These are phyloP conservation scores for Psittacula derbiana DNA, from an alignment of 2,797 vertebrate species.

Conservation along the genomic window DNA sequence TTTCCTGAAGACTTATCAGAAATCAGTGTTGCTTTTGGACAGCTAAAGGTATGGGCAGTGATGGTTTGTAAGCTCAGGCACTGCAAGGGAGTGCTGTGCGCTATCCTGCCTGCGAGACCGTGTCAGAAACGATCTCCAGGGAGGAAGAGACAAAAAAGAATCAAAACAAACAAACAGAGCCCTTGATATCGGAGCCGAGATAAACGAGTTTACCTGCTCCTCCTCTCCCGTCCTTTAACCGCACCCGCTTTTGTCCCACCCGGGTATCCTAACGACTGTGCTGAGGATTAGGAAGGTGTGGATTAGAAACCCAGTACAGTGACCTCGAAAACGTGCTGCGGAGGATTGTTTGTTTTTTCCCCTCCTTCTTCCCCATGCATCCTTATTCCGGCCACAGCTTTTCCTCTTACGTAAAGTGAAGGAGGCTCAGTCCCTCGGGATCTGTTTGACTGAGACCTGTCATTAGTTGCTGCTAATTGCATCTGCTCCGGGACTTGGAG, in stretches of 20 bases:
- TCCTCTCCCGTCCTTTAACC: background rate
- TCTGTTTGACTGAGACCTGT: background rate
- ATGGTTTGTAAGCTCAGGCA: background rate
- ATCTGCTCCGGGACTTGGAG: background rate
- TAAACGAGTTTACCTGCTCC: background rate
- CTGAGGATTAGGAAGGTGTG: background rate
- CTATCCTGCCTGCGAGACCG: background rate
- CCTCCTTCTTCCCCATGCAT: background rate
- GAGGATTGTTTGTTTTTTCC: background rate
- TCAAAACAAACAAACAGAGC: background rate
- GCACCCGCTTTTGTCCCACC: background rate
- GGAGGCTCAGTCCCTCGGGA: background rate
- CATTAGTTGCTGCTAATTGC: conserved; percentile 19
- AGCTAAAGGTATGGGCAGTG: background rate
- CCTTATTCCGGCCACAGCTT: background rate
- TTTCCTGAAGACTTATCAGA: background rate
- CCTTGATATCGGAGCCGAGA: background rate
- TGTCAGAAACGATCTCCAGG: background rate
- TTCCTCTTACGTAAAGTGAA: conserved; percentile 15
- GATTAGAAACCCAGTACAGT: background rate
- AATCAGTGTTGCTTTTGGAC: background rate
- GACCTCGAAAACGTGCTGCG: conserved; percentile 37
- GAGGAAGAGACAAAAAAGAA: background rate
- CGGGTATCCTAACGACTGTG: background rate
- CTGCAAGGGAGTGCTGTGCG: background rate